These are phyloP conservation scores for Oncorhynchus kisutch DNA, from an alignment of 2,113 vertebrate species.

Conservation along the genomic window DNA sequence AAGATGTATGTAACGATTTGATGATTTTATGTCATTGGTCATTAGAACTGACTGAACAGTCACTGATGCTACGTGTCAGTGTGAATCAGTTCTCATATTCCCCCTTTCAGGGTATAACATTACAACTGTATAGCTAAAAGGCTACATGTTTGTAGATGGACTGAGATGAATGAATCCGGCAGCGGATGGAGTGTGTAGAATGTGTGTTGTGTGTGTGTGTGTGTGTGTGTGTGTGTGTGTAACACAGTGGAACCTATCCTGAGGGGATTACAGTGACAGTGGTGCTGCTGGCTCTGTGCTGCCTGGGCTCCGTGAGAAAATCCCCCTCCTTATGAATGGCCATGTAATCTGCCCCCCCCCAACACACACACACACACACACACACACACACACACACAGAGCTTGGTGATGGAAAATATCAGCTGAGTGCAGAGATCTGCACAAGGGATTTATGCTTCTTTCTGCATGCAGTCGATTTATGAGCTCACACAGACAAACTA, in stretches of 20 bases:
- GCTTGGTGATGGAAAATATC: slow-evolving; percentile 46
- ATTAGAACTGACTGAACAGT: too few relatives aligned
- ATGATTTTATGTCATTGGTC: too few relatives aligned
- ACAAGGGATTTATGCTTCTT: slow-evolving; percentile 43
- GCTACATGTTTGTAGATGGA: too few relatives aligned
- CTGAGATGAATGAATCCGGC: too few relatives aligned
- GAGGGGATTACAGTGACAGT: slow-evolving; percentile 6
- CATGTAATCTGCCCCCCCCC: slow-evolving; percentile 35
- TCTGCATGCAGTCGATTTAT: slow-evolving; percentile 31
- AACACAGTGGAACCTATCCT: slow-evolving; percentile 1
- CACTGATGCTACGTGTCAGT: too few relatives aligned
- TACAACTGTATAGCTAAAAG: too few relatives aligned
- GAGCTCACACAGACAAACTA: neutral
- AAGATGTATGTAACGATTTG: too few relatives aligned
- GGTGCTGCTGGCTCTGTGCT: neutral
- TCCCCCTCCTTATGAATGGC: slow-evolving; percentile 59
- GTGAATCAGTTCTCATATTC: too few relatives aligned
- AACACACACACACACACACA: neutral
- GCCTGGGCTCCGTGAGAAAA: slow-evolving; percentile 47
- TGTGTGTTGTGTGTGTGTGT: neutral
- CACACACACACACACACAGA: slow-evolving; percentile 17
- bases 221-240: neutral
- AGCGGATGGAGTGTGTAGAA: slow-evolving; percentile 11
- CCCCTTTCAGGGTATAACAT: too few relatives aligned
- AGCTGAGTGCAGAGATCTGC: slow-evolving; percentile 33